Evolutionary conservation across 2,113 vertebrate species (phyloP), one percentile per base, ranked within the genome.

Genomic region (Tringa solitaria): DNA sequence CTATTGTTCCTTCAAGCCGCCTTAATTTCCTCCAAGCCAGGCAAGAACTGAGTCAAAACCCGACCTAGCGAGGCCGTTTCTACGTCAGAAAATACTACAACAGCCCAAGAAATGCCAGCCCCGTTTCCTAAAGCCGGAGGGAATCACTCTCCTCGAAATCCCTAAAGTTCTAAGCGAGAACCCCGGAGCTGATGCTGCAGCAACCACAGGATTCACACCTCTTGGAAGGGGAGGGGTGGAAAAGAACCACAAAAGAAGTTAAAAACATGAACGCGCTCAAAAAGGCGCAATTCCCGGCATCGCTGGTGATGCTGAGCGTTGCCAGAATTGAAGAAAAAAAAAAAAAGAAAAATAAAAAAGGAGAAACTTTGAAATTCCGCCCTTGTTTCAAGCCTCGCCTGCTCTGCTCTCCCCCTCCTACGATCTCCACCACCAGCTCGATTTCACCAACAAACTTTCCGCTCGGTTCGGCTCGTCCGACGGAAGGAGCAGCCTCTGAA

Each of bases 241-340:
- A 41, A 54, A 88, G 7, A 91, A 8, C 20, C 39, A 15, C 20
- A 20, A 27, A 13, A 23, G 4, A 8, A 4, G 39, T 28, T 16
- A 74, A 69, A 79, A 33, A 8, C 61, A n/a, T 3, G 2, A 64
- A 32, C 6, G 2, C 17, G 18, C 59, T n/a, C 13, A 2, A 7
- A 4, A 33, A 19, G 26, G 6, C 35, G 1, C 41, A 15, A 32
- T 15, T 26, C 33, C 46, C 1, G 23, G 20, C 35, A 1, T 1
- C 2, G n/a, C 18, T 27, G 45, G 15, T 2, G 15, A 43, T 2
- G 53, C n/a, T 1, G 17, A 23, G 1, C 9, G 3, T 3, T 21
- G 1, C 5, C 24, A 30, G 35, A 51, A 45, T 19, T 3, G 5
- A 24, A 28, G 28, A 13, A 45, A 46, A 46, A 46, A 46, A 46